Evolutionary conservation across 1,140 invertebrate species (phyloP).

Genomic region (Oncopodura yosiiana): DNA sequence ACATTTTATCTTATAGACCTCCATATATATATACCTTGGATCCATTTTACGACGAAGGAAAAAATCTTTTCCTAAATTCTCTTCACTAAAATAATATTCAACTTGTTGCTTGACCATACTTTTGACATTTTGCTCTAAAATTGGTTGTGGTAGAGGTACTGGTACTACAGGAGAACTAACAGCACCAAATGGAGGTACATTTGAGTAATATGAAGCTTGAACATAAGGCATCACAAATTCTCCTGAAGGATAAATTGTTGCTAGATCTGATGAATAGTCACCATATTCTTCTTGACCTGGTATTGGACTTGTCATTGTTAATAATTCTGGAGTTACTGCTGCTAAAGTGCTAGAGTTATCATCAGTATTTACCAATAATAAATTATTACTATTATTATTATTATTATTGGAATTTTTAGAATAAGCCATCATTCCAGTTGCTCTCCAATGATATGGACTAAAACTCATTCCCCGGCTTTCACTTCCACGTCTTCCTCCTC

Average conservation of each 20-base stretch:
- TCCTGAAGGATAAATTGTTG: not conserved
- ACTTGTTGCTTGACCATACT: not conserved
- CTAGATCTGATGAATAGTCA: conserved; percentile 20
- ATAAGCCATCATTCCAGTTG: not conserved
- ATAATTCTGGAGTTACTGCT: not conserved
- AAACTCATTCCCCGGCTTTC: too few species aligned
- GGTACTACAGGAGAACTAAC: not conserved
- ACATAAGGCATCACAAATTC: conserved; percentile 25
- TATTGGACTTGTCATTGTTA: not conserved
- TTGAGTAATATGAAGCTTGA: not conserved
- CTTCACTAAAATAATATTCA: conserved; percentile 97
- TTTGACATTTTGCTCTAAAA: not conserved
- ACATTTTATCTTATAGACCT: too few species aligned
- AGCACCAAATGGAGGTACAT: not conserved
- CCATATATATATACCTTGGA: too few species aligned
- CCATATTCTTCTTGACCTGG: not conserved
- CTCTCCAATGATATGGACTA: too few species aligned
- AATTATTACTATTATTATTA: not conserved
- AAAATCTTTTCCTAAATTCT: conserved; percentile 91
- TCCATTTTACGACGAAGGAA: conserved; percentile 96
- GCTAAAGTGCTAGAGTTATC: not conserved
- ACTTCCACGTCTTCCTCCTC: not conserved
- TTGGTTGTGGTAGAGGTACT: too few species aligned
- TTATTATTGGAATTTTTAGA: not conserved
- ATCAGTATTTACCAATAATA: too few species aligned